Evolutionary conservation across 92 coral and sea anemone genomes (phyloP).

Genomic region (Palythoa caribaeorum): DNA sequence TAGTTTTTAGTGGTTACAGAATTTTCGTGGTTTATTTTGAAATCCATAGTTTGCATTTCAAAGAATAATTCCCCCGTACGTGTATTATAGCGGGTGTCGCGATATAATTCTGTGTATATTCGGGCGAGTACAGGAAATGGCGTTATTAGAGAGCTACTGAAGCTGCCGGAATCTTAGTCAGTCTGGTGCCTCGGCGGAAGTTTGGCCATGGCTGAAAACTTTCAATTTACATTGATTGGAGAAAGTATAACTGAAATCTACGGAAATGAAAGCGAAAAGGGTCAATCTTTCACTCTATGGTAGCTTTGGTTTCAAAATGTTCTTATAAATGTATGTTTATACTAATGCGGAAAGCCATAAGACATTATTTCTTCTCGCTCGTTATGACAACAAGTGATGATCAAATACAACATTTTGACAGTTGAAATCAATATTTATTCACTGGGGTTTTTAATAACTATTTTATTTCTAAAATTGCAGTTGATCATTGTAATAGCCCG

Average conservation of each 20-base stretch:
- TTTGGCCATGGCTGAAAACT: neutral
- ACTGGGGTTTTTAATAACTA: neutral
- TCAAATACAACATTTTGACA: neutral
- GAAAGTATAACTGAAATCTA: neutral
- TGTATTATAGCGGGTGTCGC: neutral
- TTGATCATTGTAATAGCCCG: neutral
- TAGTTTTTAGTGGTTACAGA: neutral
- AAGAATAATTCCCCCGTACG: neutral
- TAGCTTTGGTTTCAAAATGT: too few relatives aligned
- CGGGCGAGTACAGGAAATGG: constrained; percentile 38
- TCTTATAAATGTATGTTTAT: neutral
- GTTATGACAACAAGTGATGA: neutral
- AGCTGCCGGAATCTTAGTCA: constrained; percentile 34
- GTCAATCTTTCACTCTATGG: too few relatives aligned
- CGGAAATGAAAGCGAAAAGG: neutral
- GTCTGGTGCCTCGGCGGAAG: constrained; percentile 45
- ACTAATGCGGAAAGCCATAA: neutral
- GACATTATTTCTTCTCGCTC: neutral
- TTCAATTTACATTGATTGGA: constrained; percentile 19
- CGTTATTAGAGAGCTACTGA: neutral
- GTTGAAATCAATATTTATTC: neutral
- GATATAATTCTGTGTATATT: neutral
- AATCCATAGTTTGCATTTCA: neutral
- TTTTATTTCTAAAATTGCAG: neutral
- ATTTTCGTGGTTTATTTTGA: neutral